A percentile compares a stretch with the other conserved stretches of the same genome.
Conservation (phyloP, 2,797 vertebrate genomes). For the Melopsittacus undulatus region DNA sequence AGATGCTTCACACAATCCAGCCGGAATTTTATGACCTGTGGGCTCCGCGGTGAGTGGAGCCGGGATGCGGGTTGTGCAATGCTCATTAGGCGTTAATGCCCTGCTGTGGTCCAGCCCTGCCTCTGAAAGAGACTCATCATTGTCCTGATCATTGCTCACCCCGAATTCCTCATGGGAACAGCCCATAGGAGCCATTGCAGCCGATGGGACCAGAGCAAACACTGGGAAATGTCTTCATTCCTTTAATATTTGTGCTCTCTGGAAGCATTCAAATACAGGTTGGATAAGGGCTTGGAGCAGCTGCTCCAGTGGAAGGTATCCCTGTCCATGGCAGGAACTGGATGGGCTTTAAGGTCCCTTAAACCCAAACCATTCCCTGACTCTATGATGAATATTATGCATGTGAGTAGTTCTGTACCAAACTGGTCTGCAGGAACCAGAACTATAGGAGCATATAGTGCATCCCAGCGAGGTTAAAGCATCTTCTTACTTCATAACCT, state of each 20-base stretch:
- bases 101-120: background rate
- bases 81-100: constrained; percentile 25
- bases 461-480: background rate
- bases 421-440: background rate
- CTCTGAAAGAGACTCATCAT: background rate
- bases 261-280: background rate
- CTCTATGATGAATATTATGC: background rate
- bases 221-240: background rate
- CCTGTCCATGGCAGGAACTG: background rate
- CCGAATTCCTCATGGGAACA: background rate
- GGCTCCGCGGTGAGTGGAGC: constrained; percentile 40
- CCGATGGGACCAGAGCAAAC: background rate
- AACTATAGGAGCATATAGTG: rapidly evolving
- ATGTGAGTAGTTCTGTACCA: rapidly evolving
- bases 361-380: background rate
- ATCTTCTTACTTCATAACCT: rapidly evolving
- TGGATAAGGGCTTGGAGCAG: background rate
- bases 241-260: background rate
- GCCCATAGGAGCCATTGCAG: rapidly evolving
- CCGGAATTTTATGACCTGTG: constrained; percentile 63
- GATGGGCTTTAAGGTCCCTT: background rate
- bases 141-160: background rate
- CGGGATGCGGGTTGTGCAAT: background rate
- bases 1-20: constrained; percentile 27
- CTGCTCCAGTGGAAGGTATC: background rate